Percentiles rank a stretch among this genome's conserved stretches.
Conservation (phyloP, 2,888 invertebrate species). For the Philopedon plagiatum region DNA sequence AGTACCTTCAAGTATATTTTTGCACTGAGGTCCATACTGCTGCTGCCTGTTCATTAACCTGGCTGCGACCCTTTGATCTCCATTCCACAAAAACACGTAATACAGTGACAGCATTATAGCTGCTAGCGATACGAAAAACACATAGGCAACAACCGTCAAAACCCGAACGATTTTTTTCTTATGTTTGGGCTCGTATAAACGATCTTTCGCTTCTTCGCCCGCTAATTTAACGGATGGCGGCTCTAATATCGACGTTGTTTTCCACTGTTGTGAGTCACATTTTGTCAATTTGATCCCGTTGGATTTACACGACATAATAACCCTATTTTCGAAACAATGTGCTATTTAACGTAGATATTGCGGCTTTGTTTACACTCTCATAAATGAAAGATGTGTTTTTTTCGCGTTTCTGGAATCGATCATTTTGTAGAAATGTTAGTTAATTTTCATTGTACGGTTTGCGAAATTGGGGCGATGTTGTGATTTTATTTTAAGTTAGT, state of each 20-base stretch:
- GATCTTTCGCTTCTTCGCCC: slow-evolving; percentile 77
- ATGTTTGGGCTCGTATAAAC: slow-evolving; percentile 85
- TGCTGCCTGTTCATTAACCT: slow-evolving; percentile 41
- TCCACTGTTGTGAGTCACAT: slow-evolving; percentile 60
- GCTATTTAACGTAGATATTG: background rate
- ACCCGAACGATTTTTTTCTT: slow-evolving; percentile 91
- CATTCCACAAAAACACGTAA: slow-evolving; percentile 96
- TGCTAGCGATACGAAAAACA: slow-evolving; percentile 93
- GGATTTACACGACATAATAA: slow-evolving; percentile 73
- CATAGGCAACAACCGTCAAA: slow-evolving; percentile 93
- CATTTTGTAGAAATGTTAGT: slow-evolving; percentile 51
- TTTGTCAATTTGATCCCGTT: slow-evolving; percentile 70
- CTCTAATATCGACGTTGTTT: slow-evolving; percentile 54
- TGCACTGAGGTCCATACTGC: slow-evolving; percentile 53
- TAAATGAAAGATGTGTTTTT: slow-evolving; percentile 3
- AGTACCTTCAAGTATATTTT: slow-evolving; percentile 59
- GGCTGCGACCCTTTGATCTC: slow-evolving; percentile 70
- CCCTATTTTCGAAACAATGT: background rate
- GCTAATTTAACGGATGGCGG: slow-evolving; percentile 78
- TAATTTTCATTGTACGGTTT: slow-evolving; percentile 44
- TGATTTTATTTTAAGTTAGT: slow-evolving; percentile 55
- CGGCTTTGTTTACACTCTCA: background rate
- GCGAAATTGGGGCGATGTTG: slow-evolving; percentile 61
- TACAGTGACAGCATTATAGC: slow-evolving; percentile 94
- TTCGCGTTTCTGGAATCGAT: slow-evolving; percentile 45